A percentile compares a stretch with the other conserved stretches of the same genome.
These are phyloP conservation scores for Aethina tumida DNA, from an alignment of 1,140 invertebrate genomes.

Conservation along the genomic window DNA sequence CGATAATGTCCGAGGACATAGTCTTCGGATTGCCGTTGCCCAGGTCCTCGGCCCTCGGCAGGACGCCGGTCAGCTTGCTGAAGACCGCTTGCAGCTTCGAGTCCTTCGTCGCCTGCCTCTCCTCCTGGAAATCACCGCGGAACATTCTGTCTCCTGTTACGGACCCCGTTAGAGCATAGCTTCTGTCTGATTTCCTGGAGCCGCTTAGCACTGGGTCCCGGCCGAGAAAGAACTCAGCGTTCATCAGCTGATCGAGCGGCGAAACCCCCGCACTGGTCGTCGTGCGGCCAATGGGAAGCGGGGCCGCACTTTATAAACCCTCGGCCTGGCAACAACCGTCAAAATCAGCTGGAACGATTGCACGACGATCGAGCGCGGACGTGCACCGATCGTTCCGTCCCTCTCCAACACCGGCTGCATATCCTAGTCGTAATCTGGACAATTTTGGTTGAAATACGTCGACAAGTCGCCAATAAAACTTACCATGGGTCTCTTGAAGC, in stretches of 20 bases:
- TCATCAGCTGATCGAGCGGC: conserved; percentile 28
- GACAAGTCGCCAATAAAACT: conserved; percentile 1
- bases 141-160: conserved; percentile 18
- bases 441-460: no score
- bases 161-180: conserved; percentile 2
- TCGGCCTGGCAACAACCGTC: conserved; percentile 34
- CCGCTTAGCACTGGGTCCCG: conserved; percentile 15
- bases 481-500: background rate
- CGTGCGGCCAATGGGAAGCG: conserved; percentile 23
- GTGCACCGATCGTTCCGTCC: conserved; percentile 5
- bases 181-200: conserved; percentile 2
- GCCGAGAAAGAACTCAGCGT: conserved; percentile 24
- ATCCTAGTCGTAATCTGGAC: conserved; percentile 4
- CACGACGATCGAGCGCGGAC: conserved; percentile 13
- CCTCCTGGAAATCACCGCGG: conserved; percentile 24
- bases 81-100: conserved; percentile 29
- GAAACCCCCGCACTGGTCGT: conserved; percentile 12
- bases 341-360: conserved; percentile 35
- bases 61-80: conserved; percentile 26
- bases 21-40: conserved; percentile 22
- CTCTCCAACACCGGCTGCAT: conserved; percentile 9
- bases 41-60: conserved; percentile 26
- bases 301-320: conserved; percentile 19
- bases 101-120: conserved; percentile 18
- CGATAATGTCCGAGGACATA: conserved; percentile 32